These are phyloP conservation scores for Lutraria lutraria DNA, from an alignment of 2,888 invertebrate species.

Conservation along the genomic window DNA sequence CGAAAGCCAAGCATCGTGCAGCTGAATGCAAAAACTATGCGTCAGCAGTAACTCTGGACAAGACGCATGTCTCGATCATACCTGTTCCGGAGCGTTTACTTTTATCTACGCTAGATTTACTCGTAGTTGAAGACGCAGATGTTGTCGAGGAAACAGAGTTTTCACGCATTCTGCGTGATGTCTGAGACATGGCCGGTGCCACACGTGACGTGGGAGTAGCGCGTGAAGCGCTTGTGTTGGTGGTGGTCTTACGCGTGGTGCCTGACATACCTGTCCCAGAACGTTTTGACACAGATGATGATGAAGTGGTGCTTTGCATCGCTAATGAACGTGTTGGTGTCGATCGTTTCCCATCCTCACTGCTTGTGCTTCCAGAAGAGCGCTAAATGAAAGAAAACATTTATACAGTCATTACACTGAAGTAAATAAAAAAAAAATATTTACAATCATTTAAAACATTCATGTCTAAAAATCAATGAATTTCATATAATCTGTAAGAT, in stretches of 20 bases:
- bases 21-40: slow-evolving; percentile 54
- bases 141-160: slow-evolving; percentile 62
- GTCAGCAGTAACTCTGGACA: slow-evolving; percentile 26
- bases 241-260: slow-evolving; percentile 44
- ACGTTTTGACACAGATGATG: slow-evolving; percentile 55
- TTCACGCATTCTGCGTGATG: slow-evolving; percentile 42
- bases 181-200: slow-evolving; percentile 36
- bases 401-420: no score
- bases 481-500: no score
- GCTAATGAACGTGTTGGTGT: slow-evolving; percentile 62
- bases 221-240: slow-evolving; percentile 39
- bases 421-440: background rate
- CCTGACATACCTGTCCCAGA: slow-evolving; percentile 69
- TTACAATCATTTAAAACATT: no score
- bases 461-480: no score
- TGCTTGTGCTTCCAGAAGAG: slow-evolving; percentile 69
- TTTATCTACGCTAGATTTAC: slow-evolving; percentile 68
- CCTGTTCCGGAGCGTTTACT: slow-evolving; percentile 69
- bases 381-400: slow-evolving; percentile 47
- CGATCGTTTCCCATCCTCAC: slow-evolving; percentile 68
- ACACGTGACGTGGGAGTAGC: slow-evolving; percentile 42
- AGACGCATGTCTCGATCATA: slow-evolving; percentile 42
- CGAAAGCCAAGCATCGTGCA: slow-evolving; percentile 49
- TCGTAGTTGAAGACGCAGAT: slow-evolving; percentile 63
- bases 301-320: slow-evolving; percentile 29